phyloP scores from a whole-genome alignment of 2,888 invertebrate species.

The Drosophila phalerata region DNA sequence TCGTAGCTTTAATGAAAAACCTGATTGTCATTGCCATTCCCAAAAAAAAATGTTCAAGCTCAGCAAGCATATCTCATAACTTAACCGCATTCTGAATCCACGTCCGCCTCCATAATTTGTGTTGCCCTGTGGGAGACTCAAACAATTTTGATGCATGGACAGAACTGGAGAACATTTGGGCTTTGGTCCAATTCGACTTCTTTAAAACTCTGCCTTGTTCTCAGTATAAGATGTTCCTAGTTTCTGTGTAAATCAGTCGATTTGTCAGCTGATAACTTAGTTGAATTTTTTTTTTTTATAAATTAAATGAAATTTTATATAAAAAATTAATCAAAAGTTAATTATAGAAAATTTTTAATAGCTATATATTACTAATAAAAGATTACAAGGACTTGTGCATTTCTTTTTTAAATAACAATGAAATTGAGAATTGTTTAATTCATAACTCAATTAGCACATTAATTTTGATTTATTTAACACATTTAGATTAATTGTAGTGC shows the following conservation, averaged over 20 bases:
- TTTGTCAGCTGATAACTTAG: not conserved
- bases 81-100: slow-evolving; percentile 29
- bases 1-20: slow-evolving; percentile 10
- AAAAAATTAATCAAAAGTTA: no score
- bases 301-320: no score
- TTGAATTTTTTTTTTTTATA: no score
- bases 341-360: no score
- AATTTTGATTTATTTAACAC: no score
- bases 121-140: slow-evolving; percentile 42
- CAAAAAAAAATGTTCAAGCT: slow-evolving; percentile 39
- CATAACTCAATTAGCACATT: no score
- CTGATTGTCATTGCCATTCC: slow-evolving; percentile 30
- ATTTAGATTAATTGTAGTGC: no score
- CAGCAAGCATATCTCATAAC: slow-evolving; percentile 45
- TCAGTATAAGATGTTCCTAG: not conserved
- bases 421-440: no score
- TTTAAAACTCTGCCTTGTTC: slow-evolving; percentile 1
- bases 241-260: not conserved
- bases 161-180: not conserved
- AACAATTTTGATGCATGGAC: slow-evolving; percentile 36
- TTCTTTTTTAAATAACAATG: no score
- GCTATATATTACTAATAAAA: no score
- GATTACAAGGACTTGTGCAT: no score
- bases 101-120: slow-evolving; percentile 43
- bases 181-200: not conserved